Evolutionary conservation across 2,888 invertebrate species (phyloP).

Genomic region (Philaethria dido): DNA sequence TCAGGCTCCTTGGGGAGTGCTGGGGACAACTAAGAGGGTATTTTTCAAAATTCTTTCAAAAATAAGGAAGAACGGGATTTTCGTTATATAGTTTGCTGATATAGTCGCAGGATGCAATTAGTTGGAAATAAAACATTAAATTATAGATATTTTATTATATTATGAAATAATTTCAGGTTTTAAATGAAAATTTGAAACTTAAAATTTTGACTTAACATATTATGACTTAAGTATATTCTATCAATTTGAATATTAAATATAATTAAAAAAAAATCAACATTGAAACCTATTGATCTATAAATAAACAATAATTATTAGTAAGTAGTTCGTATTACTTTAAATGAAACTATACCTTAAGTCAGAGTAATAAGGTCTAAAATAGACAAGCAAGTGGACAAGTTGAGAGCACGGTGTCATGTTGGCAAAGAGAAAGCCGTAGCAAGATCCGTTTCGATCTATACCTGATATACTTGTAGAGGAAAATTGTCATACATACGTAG

Average conservation of each 20-base stretch:
- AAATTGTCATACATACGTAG: constrained; percentile 37
- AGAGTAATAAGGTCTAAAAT: constrained; percentile 18
- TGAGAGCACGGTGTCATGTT: constrained; percentile 39
- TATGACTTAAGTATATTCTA: not conserved
- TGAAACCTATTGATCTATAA: constrained; percentile 29
- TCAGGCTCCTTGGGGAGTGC: too few species aligned
- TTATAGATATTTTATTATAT: too few species aligned
- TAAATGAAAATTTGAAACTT: not conserved
- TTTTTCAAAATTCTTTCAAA: too few species aligned
- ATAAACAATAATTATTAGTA: constrained; percentile 20
- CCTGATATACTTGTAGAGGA: constrained; percentile 38
- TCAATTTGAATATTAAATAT: not conserved
- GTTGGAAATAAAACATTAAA: too few species aligned
- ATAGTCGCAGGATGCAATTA: too few species aligned
- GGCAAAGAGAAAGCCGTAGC: constrained; percentile 42
- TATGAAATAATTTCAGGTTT: not conserved
- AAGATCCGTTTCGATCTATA: constrained; percentile 40
- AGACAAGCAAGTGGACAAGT: constrained; percentile 6
- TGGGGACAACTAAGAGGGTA: too few species aligned
- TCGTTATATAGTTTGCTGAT: too few species aligned
- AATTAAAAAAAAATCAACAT: constrained; percentile 11
- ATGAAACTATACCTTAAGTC: constrained; percentile 23
- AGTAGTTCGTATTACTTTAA: constrained; percentile 12
- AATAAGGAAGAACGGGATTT: too few species aligned
- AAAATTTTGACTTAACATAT: too few species aligned